Base-by-base conservation (phyloP, 2,888 invertebrate genomes). In the Platycheirus rosarum region DNA sequence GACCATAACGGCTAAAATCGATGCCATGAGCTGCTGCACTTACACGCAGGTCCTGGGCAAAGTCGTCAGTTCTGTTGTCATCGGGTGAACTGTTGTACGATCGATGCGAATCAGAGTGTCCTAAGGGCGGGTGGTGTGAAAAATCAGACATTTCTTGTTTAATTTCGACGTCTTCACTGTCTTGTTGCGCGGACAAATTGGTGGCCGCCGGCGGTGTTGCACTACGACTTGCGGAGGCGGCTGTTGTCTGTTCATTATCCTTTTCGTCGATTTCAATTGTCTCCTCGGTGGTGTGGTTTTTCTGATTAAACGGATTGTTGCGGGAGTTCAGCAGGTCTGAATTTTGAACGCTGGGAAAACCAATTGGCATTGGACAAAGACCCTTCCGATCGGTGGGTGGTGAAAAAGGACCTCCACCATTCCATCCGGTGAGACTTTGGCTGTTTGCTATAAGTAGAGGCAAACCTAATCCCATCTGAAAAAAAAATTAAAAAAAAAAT, bases 141-240 rank as follows among this genome's bases (percentile, higher is more conserved):
- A 87, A 89, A 40, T 89, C 89, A 2, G 89, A 87, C 16, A 89
- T 85, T 86, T 89, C 89, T 74, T 88, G 89, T 63, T 89, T 89
- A 46, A 89, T 89, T 42, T 88, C 88, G 62, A 89, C 71, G 8
- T 89, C 89, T 11, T 88, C 86, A 8, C 77, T 86, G 63, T 85
- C 85, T 9, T 44, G 79, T 44, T 68, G 76, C 7, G 69, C 9
- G 35, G 80, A 29, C 40, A 69, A 55, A n/a, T 62, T 51, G 18
- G 32, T 20, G 42, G 68, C 11, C 42, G 84, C 26, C 23, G 84
- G 23, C 23, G 84, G 23, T 20, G 78, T 55, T 55, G 75, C 11
- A 44, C 16, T 23, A 71, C n/a, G 63, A 85, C n/a, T 86, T 86
- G 78, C 35, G 84, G 85, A 49, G 84, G 85, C 57, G 86, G 86